A percentile compares a stretch with the other conserved stretches of the same genome.
These are phyloP conservation scores for Amblyteles armatorius DNA, from an alignment of 2,888 invertebrate species.

Conservation along the genomic window DNA sequence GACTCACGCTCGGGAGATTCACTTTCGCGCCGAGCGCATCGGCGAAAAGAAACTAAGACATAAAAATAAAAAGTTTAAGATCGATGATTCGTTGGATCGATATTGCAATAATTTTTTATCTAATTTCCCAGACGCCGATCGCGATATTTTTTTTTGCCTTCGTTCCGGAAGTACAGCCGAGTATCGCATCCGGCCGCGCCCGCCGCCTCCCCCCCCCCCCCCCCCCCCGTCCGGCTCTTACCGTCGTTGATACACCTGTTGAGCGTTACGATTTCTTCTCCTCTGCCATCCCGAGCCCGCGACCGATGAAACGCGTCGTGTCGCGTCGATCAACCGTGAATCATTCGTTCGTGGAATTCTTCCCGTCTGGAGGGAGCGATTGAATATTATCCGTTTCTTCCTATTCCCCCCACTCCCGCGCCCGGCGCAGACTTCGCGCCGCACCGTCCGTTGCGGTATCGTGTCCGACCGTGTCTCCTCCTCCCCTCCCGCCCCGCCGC, in stretches of 20 bases:
- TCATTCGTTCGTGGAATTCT: slow-evolving; percentile 63
- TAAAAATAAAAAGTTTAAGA: not conserved
- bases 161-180: slow-evolving; percentile 49
- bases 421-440: not conserved
- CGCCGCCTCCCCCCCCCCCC: not conserved
- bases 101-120: not conserved
- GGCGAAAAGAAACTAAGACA: not conserved
- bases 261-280: slow-evolving; percentile 52
- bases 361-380: slow-evolving; percentile 46
- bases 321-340: slow-evolving; percentile 53
- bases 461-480: slow-evolving; percentile 58
- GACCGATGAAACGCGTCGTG: slow-evolving; percentile 59
- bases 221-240: not conserved
- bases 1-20: slow-evolving; percentile 25
- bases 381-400: slow-evolving; percentile 15
- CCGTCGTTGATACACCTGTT: slow-evolving; percentile 36
- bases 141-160: not conserved
- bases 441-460: slow-evolving; percentile 52
- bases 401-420: slow-evolving; percentile 37
- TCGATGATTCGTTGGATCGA: too few species aligned
- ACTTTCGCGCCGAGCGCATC: slow-evolving; percentile 15
- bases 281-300: slow-evolving; percentile 12
- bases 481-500: not conserved
- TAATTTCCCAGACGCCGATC: not conserved
- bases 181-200: not conserved